These are phyloP conservation scores for Diabrotica balteata DNA, from an alignment of 2,888 invertebrate species.

Conservation along the genomic window DNA sequence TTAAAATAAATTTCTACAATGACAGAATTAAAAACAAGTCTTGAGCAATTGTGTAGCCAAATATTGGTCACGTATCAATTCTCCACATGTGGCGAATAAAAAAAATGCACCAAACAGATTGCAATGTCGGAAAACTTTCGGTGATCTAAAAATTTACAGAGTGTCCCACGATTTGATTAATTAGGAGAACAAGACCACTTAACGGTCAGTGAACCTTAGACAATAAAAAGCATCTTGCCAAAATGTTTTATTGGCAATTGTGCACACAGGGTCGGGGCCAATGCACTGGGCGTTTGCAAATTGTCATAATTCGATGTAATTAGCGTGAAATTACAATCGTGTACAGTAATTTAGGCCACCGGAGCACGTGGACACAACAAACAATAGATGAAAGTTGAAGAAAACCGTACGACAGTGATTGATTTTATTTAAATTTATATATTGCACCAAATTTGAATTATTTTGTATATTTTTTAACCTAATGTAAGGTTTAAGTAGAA, in stretches of 20 bases:
- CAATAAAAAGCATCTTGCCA: constrained; percentile 33
- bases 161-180: constrained; percentile 6
- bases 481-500: no score
- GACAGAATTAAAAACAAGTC: no score
- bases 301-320: constrained; percentile 1
- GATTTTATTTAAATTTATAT: no score
- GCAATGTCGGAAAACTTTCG: constrained; percentile 1
- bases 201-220: constrained; percentile 25
- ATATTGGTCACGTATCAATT: no score
- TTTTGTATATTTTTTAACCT: no score
- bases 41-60: no score
- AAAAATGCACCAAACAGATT: not conserved
- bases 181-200: constrained; percentile 16
- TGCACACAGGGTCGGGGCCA: constrained; percentile 17
- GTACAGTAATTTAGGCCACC: not conserved
- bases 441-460: no score
- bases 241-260: constrained; percentile 32
- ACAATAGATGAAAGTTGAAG: no score
- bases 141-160: constrained; percentile 10
- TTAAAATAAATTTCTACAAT: no score
- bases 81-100: no score
- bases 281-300: constrained; percentile 3
- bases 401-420: no score
- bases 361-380: no score
- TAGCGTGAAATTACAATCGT: constrained; percentile 4